Percentiles rank a stretch among this genome's conserved stretches.
Evolutionary conservation across 1,140 invertebrate genomes (phyloP).

Genomic region (Caenorhabditis remanei): DNA sequence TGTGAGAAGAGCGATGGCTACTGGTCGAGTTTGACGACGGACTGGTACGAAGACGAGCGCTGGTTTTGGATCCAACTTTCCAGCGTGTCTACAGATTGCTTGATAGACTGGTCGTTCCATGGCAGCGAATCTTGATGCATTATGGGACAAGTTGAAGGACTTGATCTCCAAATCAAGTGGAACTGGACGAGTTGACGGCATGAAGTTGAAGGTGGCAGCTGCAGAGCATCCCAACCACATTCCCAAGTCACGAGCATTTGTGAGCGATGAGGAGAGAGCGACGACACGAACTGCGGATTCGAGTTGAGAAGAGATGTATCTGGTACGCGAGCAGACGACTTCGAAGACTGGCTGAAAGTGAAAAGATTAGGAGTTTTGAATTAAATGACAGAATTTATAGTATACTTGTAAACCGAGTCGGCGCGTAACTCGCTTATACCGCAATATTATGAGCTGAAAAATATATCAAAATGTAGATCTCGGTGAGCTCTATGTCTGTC

Average conservation of each 20-base stretch:
- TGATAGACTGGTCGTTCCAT: constrained; percentile 98
- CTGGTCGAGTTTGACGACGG: constrained; percentile 90
- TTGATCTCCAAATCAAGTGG: constrained; percentile 94
- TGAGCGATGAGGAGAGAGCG: constrained; percentile 92
- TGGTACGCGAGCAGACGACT: constrained; percentile 95
- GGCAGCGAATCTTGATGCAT: constrained; percentile 91
- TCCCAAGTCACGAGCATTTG: constrained; percentile 93
- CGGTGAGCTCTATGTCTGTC: too few species aligned
- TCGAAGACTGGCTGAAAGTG: constrained; percentile 87
- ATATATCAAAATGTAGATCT: too few species aligned
- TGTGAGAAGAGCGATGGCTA: constrained; percentile 93
- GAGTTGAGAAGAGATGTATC: constrained; percentile 96
- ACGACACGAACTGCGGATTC: constrained; percentile 91
- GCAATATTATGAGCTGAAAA: too few species aligned
- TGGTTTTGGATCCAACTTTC: constrained; percentile 84
- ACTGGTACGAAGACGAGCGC: constrained; percentile 92
- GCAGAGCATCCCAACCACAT: constrained; percentile 95
- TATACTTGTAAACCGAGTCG: not conserved
- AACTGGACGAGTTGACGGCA: constrained; percentile 94
- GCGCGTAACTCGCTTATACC: too few species aligned
- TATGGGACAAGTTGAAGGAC: constrained; percentile 97
- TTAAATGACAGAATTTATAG: too few species aligned
- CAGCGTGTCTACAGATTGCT: constrained; percentile 83
- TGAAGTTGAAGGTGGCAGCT: constrained; percentile 96
- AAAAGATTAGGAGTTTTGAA: not conserved